These are phyloP conservation scores for Caerostris extrusa DNA, from an alignment of 1,140 invertebrate species.

Conservation along the genomic window DNA sequence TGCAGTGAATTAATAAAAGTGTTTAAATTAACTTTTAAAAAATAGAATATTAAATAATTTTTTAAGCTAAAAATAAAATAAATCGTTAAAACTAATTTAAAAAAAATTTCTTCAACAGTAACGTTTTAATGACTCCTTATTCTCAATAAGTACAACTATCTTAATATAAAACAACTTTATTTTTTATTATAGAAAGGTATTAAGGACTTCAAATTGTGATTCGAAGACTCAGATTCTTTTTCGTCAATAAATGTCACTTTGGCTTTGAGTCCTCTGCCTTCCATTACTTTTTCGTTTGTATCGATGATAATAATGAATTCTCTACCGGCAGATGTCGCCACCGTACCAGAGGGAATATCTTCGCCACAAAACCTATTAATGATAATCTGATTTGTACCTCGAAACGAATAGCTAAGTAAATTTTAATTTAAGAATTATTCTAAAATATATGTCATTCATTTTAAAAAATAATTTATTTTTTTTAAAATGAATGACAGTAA, in stretches of 20 bases:
- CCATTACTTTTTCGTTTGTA: constrained; percentile 37
- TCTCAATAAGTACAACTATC: neutral
- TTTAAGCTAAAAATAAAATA: neutral
- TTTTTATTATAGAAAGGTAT: neutral
- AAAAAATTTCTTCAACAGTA: neutral
- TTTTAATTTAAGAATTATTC: too few species aligned
- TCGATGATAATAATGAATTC: constrained; percentile 75
- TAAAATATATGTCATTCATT: too few species aligned
- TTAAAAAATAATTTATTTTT: too few species aligned
- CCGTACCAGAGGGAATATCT: constrained; percentile 67
- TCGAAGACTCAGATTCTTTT: neutral
- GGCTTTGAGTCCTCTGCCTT: constrained; percentile 64
- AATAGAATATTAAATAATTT: too few species aligned
- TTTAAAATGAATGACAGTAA: too few species aligned
- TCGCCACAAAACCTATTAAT: constrained; percentile 68
- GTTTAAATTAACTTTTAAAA: too few species aligned
- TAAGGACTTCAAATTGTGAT: neutral
- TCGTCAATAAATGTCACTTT: constrained; percentile 57
- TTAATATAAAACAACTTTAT: constrained; percentile 7
- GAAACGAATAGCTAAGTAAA: too few species aligned
- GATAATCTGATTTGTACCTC: too few species aligned
- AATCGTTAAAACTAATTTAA: neutral
- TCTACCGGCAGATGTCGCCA: constrained; percentile 40
- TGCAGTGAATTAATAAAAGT: too few species aligned
- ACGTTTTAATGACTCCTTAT: neutral